Evolutionary conservation across 2,888 invertebrate species (phyloP), one percentile per base, ranked within the genome.

Genomic region (Rapana venosa): DNA sequence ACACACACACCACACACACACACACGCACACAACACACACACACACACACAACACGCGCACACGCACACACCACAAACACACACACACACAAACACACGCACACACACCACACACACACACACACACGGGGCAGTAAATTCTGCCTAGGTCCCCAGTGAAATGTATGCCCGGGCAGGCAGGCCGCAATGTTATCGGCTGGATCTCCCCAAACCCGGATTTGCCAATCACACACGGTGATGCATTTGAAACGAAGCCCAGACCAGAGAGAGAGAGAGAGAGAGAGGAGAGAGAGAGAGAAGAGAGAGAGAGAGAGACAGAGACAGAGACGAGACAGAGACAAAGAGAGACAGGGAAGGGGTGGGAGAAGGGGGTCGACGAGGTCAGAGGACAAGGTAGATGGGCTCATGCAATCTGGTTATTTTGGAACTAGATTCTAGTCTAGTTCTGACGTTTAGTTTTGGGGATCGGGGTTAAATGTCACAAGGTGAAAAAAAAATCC

Each of bases 221-320:
- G 22, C 87, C 58, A 87, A 70, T 87, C 87, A 87, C 87, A 87
- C 56, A 58, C 66, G n/a, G 66, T 17, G 35, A 58, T 87, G 87
- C 87, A 61, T 87, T 87, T 36, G 35, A 87, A 87, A 35, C 87
- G 87, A 87, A 84, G 26, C 26, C 83, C 85, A 84, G 5, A 61
- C 30, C 8, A 83, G 17, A 36, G 26, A 22, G 26, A 13, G 30
- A 22, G 47, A 47, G 4, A 35, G 81, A 26, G 47, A 26, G 47
- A 26, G 47, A n/a, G n/a, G n/a, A 70, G 70, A 70, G 26, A 70
- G 20, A 70, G 83, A 36, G 83, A 47, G 35, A 36, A 15, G 83
- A 8, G 35, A 8, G 56, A 13, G 56, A 15, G 56, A 8, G 84
- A 6, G 11, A 8, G 84, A 84, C 26, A 56, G n/a, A 13, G n/a